phyloP scores from a whole-genome alignment of 2,113 vertebrate genomes.

The Oncorhynchus gorbuscha region DNA sequence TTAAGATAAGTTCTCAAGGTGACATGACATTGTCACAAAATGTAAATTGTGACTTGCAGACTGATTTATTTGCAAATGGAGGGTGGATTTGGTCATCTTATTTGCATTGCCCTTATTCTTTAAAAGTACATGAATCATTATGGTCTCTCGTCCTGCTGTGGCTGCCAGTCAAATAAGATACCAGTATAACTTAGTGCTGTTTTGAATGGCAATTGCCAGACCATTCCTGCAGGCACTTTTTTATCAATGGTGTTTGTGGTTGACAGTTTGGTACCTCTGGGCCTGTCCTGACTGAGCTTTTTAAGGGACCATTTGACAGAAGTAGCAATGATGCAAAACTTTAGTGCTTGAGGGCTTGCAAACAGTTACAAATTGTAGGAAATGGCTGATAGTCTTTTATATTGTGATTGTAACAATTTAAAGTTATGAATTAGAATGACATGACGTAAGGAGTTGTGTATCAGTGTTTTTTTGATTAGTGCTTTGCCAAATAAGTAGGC shows the following conservation, averaged over 20 bases:
- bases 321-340: not conserved
- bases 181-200: no score
- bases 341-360: not conserved
- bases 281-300: not conserved
- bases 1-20: not conserved
- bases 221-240: no score
- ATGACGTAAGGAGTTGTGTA: not conserved
- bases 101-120: not conserved
- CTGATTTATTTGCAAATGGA: not conserved
- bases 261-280: not conserved
- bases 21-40: not conserved
- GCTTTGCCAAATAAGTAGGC: not conserved
- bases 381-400: not conserved
- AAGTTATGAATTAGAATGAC: not conserved
- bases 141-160: no score
- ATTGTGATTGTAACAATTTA: not conserved
- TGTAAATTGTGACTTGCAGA: not conserved
- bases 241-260: not conserved
- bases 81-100: not conserved
- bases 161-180: no score
- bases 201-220: no score
- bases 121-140: no score
- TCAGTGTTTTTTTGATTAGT: not conserved
- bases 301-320: no score
- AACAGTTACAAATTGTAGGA: not conserved